Base-by-base conservation (phyloP, 1,140 invertebrate species). In the Drosophila trapezifrons region DNA sequence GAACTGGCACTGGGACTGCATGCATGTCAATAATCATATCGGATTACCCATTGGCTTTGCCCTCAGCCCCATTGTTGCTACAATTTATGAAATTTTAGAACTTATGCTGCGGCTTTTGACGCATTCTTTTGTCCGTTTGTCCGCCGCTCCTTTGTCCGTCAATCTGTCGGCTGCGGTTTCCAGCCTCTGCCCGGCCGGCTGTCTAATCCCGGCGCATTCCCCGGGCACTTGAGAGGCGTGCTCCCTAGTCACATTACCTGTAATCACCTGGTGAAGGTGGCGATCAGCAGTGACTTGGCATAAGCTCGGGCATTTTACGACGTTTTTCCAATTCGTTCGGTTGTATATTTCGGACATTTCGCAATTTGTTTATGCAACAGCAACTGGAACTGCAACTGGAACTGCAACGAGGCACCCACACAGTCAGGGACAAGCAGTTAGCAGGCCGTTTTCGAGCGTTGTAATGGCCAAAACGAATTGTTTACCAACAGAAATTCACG, bases 31-130 rank as follows among this genome's bases (percentile, higher is more conserved):
- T 90, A 87, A 90, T 90, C 82, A 90, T 82, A 90, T 90, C 87
- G 79, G 80, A 90, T 90, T 90, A 89, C 83, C 69, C 80, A 84
- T 69, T 85, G 82, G 76, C 80, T 77, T 69, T 79, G 76, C 67
- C 76, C 73, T 76, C 63, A 76, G 86, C 71, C 64, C 84, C 83
- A 89, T 89, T 89, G 84, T 90, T 89, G 84, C 84, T 80, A 89
- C 80, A 89, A 90, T 89, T 89, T 89, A 90, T 89, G 84, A 89
- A 89, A 89, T 89, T 89, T 89, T 89, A 89, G 84, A 89, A 89
- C 72, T 80, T 89, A 75, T 89, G 80, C 84, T 89, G 84, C 85
- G 84, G 84, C 84, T 89, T 89, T 87, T 87, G 80, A 87, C 84
- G 84, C 84, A 87, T 86, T 87, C 85, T 89, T 87, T 66, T 83